Evolutionary conservation across 2,113 vertebrate species (phyloP).

Genomic region (Callorhinus ursinus): DNA sequence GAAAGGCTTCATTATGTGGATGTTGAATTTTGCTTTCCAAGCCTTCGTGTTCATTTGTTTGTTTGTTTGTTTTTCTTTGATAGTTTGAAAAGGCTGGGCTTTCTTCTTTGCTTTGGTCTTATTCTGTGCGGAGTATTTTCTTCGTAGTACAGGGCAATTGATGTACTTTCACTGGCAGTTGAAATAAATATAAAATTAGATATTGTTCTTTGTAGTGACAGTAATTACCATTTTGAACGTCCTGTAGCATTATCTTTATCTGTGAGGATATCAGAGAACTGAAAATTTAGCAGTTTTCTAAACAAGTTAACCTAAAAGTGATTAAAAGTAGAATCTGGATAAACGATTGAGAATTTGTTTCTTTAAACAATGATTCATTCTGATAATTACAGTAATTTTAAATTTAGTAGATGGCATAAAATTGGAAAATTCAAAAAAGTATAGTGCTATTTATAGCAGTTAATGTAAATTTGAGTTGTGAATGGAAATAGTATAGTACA

Average conservation of each 20-base stretch:
- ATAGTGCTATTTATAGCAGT: neutral
- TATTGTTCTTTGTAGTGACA: neutral
- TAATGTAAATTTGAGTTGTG: slow-evolving; percentile 10
- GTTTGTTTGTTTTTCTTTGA: neutral
- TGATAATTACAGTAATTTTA: slow-evolving; percentile 34
- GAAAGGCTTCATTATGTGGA: neutral
- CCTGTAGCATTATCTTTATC: neutral
- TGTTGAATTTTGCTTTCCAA: slow-evolving; percentile 23
- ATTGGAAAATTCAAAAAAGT: neutral
- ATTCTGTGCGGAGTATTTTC: neutral
- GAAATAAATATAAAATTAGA: neutral
- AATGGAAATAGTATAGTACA: neutral
- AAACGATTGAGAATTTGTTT: neutral
- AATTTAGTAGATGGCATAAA: neutral
- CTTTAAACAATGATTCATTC: neutral
- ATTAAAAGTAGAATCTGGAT: slow-evolving; percentile 9
- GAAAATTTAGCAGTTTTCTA: slow-evolving; percentile 4
- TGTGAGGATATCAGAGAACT: neutral
- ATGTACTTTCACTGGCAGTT: slow-evolving; percentile 7
- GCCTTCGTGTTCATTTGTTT: neutral
- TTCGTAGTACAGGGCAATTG: neutral
- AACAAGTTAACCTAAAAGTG: neutral
- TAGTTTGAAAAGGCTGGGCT: neutral
- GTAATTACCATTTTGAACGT: neutral
- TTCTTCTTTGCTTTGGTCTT: slow-evolving; percentile 12